Evolutionary conservation across 2,888 invertebrate genomes (phyloP), one percentile per base, ranked within the genome.

Genomic region (Pristionchus arcanus): DNA sequence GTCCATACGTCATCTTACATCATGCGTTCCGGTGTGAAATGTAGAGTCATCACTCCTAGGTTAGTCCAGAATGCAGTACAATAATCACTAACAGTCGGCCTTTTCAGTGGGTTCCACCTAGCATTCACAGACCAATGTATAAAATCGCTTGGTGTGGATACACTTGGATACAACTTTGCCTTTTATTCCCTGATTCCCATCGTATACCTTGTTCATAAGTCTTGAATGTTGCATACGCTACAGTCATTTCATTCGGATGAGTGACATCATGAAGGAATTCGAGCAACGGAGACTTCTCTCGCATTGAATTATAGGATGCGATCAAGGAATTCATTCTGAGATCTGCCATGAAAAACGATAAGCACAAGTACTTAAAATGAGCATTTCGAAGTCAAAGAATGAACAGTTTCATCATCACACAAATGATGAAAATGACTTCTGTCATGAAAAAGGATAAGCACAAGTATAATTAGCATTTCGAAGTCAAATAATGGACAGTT

Each of bases 261-360:
- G 87, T 87, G 87, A 87, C 59, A 16, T 88, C 88, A 42, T 88
- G 88, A 16, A 88, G 31, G n/a, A 88, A 88, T 37, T 88, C 88
- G 55, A 88, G 74, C 13, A 71, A 28, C 16, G 88, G 77, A 28
- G 88, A 88, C 28, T 55, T 71, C 74, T 88, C 74, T 37, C 88
- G 74, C 55, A 59, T 77, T 49, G 88, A 53, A 77, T 74, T 71
- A 34, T 71, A 88, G 19, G 74, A 71, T 34, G 49, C 53, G 34
- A 88, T 74, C 49, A 88, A 59, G 4, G 74, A 77, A 42, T 88
- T 37, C 88, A 88, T 88, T 16, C 19, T 28, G 55, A 34, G 59
- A 63, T 63, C 63, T 63, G 63, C 0, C 4, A 53, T 21, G 28
- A 42, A n/a, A 15, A n/a, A 37, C 4, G 16, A 31, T 34, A 28